These are phyloP conservation scores for Papilio protenor DNA, from an alignment of 2,888 invertebrate species.

Conservation along the genomic window DNA sequence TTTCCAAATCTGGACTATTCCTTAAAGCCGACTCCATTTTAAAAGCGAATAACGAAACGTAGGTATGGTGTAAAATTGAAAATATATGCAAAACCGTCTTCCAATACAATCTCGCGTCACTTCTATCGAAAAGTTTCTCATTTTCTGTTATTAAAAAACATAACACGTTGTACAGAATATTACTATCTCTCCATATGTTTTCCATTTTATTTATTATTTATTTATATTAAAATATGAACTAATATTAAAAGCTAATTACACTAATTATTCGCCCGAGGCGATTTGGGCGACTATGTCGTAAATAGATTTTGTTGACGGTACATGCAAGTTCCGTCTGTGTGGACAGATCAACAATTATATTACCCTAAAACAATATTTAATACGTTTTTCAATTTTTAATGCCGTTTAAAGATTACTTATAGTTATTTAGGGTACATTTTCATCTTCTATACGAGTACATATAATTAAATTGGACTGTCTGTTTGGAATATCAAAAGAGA, in stretches of 20 bases:
- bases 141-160: constrained; percentile 76
- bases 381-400: not conserved
- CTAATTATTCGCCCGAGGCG: constrained; percentile 38
- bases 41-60: constrained; percentile 55
- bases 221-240: constrained; percentile 12
- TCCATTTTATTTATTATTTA: constrained; percentile 67
- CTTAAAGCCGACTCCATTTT: constrained; percentile 52
- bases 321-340: constrained; percentile 25
- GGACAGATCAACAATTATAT: not conserved
- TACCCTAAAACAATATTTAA: not conserved
- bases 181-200: constrained; percentile 66
- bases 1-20: constrained; percentile 49
- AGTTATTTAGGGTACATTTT: no score
- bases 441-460: no score
- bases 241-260: constrained; percentile 25
- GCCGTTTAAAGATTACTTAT: no score
- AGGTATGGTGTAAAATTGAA: constrained; percentile 60
- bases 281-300: constrained; percentile 40
- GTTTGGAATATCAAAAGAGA: no score
- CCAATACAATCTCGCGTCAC: constrained; percentile 71
- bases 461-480: no score
- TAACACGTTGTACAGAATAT: constrained; percentile 71
- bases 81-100: constrained; percentile 67
- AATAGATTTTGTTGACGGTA: constrained; percentile 32
- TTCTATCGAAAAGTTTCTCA: constrained; percentile 72